Evolutionary conservation across 2,888 invertebrate species (phyloP), one percentile per base, ranked within the genome.

Genomic region (Aporophyla lueneburgensis): DNA sequence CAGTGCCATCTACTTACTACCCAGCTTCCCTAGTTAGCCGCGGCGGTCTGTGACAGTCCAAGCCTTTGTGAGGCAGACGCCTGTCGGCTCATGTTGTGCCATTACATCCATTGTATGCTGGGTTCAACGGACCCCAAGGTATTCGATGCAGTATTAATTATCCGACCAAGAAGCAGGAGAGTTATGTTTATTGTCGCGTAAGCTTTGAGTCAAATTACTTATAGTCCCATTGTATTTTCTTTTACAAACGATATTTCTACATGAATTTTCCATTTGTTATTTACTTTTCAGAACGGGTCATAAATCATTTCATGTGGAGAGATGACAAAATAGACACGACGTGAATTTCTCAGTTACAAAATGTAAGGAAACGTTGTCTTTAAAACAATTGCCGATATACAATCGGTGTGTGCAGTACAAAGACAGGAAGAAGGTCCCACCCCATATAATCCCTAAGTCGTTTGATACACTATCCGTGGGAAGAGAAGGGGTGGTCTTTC

Each of bases 61-160:
- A 86, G 85, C 92, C 90, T 93, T 93, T 93, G 92, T 92, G 86
- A 86, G 74, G 86, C 78, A 91, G 91, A 91, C 87, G 89, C 86
- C 88, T 91, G 93, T 92, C 92, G 86, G 89, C 88, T 90, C 89
- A 91, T 89, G 89, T 89, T 87, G 85, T 88, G 86, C 89, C 89
- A 91, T 92, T 92, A 91, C 90, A 88, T 85, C 91, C 89, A 94
- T 94, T 94, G 93, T 94, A 88, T 87, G 87, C 85, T 83, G 84
- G 83, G 94, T 91, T 93, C 93, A 92, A 88, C 83, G 91, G 86
- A 87, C 92, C 85, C 75, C 24, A 69, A 83, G 88, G 83, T 85
- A 89, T 89, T 86, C 84, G 83, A 86, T 87, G 84, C 86, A 86
- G 87, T 89, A 90, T 91, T 91, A 91, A 91, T 92, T 90, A 87